These are phyloP conservation scores for Poeciliopsis gracilis DNA, from an alignment of 2,797 vertebrate genomes.

Conservation along the genomic window DNA sequence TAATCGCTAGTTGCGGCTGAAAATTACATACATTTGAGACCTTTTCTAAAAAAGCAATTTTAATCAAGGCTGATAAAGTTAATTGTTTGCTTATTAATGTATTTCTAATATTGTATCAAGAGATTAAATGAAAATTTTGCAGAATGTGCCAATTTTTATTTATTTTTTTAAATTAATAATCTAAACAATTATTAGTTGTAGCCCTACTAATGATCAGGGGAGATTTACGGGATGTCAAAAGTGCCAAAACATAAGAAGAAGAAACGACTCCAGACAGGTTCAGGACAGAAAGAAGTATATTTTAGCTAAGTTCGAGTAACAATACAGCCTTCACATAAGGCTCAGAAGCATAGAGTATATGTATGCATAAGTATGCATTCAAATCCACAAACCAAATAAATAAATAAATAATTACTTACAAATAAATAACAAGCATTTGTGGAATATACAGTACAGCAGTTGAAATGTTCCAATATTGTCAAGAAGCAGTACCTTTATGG, in stretches of 20 bases:
- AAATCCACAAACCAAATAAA: slow-evolving; percentile 82
- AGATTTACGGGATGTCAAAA: background rate
- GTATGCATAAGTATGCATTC: slow-evolving; percentile 81
- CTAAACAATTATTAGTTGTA: too few species aligned
- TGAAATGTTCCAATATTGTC: slow-evolving; percentile 72
- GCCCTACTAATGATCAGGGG: too few species aligned
- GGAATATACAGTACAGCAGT: slow-evolving; percentile 80
- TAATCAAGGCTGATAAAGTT: too few species aligned
- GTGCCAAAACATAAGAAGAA: background rate
- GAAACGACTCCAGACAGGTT: slow-evolving; percentile 46
- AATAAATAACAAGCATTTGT: slow-evolving; percentile 83
- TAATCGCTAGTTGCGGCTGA: too few species aligned
- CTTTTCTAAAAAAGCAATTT: too few species aligned
- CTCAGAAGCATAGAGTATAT: slow-evolving; percentile 80
- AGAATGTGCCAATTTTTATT: too few species aligned
- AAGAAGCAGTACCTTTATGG: slow-evolving; percentile 67
- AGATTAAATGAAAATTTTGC: too few species aligned
- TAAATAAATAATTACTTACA: slow-evolving; percentile 80
- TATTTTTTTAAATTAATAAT: too few species aligned
- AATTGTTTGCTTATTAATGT: too few species aligned
- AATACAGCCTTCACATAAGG: slow-evolving; percentile 78
- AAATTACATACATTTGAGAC: too few species aligned
- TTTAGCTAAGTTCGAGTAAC: slow-evolving; percentile 80
- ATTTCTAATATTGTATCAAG: too few species aligned
- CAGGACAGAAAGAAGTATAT: slow-evolving; percentile 81